A percentile compares a stretch with the other conserved stretches of the same genome.
Evolutionary conservation across 2,888 invertebrate species (phyloP).

Genomic region (Macaria liturata): DNA sequence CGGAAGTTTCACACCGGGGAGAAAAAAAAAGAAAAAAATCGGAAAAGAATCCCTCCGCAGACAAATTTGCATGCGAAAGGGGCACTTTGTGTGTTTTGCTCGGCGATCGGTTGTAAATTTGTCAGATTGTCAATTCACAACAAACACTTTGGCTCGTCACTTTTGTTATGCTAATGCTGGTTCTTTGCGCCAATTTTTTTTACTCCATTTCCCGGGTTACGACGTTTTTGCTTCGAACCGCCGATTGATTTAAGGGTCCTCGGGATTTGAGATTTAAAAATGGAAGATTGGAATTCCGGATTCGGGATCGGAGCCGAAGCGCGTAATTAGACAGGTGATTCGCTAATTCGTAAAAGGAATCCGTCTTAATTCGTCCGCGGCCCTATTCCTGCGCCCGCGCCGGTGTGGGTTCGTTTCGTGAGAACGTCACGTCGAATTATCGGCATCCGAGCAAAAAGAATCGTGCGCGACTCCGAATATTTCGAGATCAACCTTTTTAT

Average conservation of each 20-base stretch:
- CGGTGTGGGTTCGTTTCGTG: slow-evolving; percentile 63
- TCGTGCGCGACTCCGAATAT: slow-evolving; percentile 40
- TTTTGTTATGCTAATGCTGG: slow-evolving; percentile 78
- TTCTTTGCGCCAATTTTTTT: slow-evolving; percentile 48
- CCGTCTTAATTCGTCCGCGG: slow-evolving; percentile 61
- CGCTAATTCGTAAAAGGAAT: slow-evolving; percentile 78
- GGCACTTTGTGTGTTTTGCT: slow-evolving; percentile 73
- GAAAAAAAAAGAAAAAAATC: slow-evolving; percentile 54
- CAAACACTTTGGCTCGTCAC: slow-evolving; percentile 65
- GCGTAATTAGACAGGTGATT: slow-evolving; percentile 81
- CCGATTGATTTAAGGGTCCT: slow-evolving; percentile 36
- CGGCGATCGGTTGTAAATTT: slow-evolving; percentile 77
- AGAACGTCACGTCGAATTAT: slow-evolving; percentile 79
- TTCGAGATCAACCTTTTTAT: slow-evolving; percentile 57
- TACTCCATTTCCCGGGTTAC: slow-evolving; percentile 33
- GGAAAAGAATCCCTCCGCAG: slow-evolving; percentile 62
- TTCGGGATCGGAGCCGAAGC: slow-evolving; percentile 54
- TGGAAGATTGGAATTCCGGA: slow-evolving; percentile 47
- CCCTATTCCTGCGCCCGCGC: slow-evolving; percentile 48
- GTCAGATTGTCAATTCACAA: slow-evolving; percentile 78
- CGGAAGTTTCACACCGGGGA: slow-evolving; percentile 74
- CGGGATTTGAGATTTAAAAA: slow-evolving; percentile 29
- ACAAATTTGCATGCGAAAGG: slow-evolving; percentile 79
- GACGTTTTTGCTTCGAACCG: slow-evolving; percentile 30
- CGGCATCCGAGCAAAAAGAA: slow-evolving; percentile 75